A percentile compares a stretch with the other conserved stretches of the same genome.
Conservation (phyloP, 2,113 vertebrate genomes). For the Megalops atlanticus region DNA sequence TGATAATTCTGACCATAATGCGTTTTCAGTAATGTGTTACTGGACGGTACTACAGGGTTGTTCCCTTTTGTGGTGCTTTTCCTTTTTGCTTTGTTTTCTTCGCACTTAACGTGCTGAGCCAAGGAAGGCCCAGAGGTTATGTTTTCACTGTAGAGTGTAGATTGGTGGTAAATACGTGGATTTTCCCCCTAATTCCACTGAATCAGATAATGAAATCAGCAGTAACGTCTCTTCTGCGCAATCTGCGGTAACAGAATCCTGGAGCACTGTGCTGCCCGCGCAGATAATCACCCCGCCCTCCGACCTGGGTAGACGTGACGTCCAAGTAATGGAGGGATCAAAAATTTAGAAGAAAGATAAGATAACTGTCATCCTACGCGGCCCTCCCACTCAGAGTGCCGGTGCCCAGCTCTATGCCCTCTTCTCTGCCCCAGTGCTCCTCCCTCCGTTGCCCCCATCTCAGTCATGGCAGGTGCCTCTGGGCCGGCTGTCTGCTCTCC, state of each 20-base stretch:
- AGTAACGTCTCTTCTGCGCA: constrained; percentile 21
- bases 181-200: constrained; percentile 25
- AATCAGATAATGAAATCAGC: constrained; percentile 26
- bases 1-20: neutral
- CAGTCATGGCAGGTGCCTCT: too few species aligned
- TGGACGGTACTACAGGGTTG: neutral
- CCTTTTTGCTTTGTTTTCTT: neutral
- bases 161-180: constrained; percentile 2
- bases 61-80: neutral
- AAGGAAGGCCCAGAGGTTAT: too few species aligned
- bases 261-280: constrained; percentile 8
- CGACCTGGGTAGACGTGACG: constrained; percentile 13
- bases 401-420: neutral
- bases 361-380: neutral
- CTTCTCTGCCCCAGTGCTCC: neutral
- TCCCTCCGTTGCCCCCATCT: neutral
- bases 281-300: constrained; percentile 39
- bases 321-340: neutral
- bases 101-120: neutral
- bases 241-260: constrained; percentile 39
- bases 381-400: neutral
- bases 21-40: neutral
- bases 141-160: neutral
- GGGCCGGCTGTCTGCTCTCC: neutral
- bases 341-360: neutral